A percentile compares a stretch with the other conserved stretches of the same genome.
Conservation (phyloP, 2,888 invertebrate genomes). For the Apodemia mormo region DNA sequence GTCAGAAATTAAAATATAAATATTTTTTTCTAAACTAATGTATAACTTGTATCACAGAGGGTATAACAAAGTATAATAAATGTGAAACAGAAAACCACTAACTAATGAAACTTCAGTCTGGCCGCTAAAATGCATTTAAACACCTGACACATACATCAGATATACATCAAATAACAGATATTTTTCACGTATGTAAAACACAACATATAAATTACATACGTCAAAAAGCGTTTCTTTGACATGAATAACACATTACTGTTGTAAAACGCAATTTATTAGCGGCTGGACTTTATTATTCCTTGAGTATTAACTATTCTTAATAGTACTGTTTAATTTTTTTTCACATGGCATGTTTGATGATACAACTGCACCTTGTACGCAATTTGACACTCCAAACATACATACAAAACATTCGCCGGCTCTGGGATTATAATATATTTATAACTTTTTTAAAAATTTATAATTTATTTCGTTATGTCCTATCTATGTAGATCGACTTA, state of each 20-base stretch:
- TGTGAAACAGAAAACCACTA: background rate
- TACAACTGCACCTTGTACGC: conserved; percentile 15
- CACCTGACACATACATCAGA: background rate
- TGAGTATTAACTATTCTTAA: background rate
- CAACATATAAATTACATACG: background rate
- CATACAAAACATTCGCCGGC: conserved; percentile 21
- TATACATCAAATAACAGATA: background rate
- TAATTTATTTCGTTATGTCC: conserved; percentile 79
- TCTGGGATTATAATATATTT: conserved; percentile 52
- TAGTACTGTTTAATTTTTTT: conserved; percentile 5
- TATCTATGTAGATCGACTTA: conserved; percentile 74
- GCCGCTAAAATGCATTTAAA: background rate
- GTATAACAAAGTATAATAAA: conserved; percentile 12
- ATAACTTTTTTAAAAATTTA: conserved; percentile 72
- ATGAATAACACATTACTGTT: background rate
- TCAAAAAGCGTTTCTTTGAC: background rate
- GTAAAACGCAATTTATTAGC: background rate
- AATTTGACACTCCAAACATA: conserved; percentile 18
- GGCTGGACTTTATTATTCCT: background rate
- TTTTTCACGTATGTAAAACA: background rate
- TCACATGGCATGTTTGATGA: background rate
- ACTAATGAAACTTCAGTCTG: background rate
- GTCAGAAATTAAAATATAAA: conserved; percentile 18
- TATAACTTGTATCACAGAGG: conserved; percentile 17
- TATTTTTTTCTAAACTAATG: conserved; percentile 16